Evolutionary conservation across 2,113 vertebrate genomes (phyloP), one percentile per base, ranked within the genome.

Genomic region (Scytalopus superciliaris): DNA sequence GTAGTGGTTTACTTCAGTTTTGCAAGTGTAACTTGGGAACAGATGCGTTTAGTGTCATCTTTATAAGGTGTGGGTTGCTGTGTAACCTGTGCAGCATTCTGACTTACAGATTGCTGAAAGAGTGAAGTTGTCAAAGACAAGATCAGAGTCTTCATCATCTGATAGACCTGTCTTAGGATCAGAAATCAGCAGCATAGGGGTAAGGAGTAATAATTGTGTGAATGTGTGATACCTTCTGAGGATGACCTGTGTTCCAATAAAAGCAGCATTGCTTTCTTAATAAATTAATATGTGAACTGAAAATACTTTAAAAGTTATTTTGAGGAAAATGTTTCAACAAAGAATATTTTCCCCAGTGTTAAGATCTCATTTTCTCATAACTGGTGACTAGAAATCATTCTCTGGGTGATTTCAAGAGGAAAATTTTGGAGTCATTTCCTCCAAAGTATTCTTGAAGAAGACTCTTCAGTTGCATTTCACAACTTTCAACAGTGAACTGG

Each of bases 181-280:
- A 56, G 99, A 99, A 95, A 99, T 99, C 97, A 99, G 98, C 97
- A 99, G 98, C 96, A 98, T 99, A 49, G 98, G 98, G 98, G 99
- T 99, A 92, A 98, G 98, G 95, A 84, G 62, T 77, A 67, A 88
- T 40, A 77, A 53, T 40, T 74, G 37, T 19, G 17, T 72, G 28
- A n/a, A 22, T 56, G 73, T 27, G 14, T 40, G n/a, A 24, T 68
- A 45, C 33, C 23, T 76, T 63, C 57, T 94, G 53, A 72, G 67
- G 33, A 47, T 67, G 25, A 75, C 37, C 25, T 0, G 0, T 80
- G 22, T 59, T 91, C 30, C 27, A 19, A 59, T 87, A 53, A 87
- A 89, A 84, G 16, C 47, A 49, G 22, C 30, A 27, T 45, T 86
- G 16, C 30, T 87, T 89, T 86, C 40, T 66, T 77, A 44, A 24